Conservation (phyloP, 2,113 vertebrate species). For the Heterotis niloticus region DNA sequence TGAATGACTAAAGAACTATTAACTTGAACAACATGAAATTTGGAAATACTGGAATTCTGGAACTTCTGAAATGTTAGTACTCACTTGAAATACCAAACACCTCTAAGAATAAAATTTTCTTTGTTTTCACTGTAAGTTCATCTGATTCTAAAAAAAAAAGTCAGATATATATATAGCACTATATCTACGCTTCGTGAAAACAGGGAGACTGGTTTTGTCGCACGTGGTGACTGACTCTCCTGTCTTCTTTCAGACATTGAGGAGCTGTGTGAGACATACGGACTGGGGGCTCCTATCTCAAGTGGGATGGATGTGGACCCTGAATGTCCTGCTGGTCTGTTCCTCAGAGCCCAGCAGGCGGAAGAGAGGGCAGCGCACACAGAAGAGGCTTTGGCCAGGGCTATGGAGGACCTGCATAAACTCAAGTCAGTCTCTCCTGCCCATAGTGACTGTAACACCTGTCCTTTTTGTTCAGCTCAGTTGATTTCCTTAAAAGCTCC, state of each 20-base stretch:
- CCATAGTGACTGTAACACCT: background rate
- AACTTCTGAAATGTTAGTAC: too few relatives aligned
- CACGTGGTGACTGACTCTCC: background rate
- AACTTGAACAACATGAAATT: too few relatives aligned
- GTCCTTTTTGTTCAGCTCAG: background rate
- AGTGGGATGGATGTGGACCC: constrained; percentile 8
- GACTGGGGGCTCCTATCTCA: constrained; percentile 18
- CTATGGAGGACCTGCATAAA: constrained; percentile 80
- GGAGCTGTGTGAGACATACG: constrained; percentile 64
- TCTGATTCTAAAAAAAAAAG: too few relatives aligned
- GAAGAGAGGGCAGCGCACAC: constrained; percentile 71
- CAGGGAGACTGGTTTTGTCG: too few relatives aligned
- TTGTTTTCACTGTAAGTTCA: too few relatives aligned
- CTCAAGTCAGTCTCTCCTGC: constrained; percentile 70
- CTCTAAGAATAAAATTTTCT: too few relatives aligned
- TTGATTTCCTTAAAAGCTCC: background rate
- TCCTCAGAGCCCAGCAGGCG: constrained; percentile 61
- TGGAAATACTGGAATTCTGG: too few relatives aligned
- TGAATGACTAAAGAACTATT: too few relatives aligned
- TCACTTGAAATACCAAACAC: too few relatives aligned
- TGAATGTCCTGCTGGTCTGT: constrained; percentile 33
- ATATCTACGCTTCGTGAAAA: too few relatives aligned
- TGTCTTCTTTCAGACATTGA: constrained; percentile 70
- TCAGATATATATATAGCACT: too few relatives aligned
- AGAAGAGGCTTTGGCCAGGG: constrained; percentile 74